Conservation (phyloP, 1,140 invertebrate genomes). For the Oreohelix idahoensis region DNA sequence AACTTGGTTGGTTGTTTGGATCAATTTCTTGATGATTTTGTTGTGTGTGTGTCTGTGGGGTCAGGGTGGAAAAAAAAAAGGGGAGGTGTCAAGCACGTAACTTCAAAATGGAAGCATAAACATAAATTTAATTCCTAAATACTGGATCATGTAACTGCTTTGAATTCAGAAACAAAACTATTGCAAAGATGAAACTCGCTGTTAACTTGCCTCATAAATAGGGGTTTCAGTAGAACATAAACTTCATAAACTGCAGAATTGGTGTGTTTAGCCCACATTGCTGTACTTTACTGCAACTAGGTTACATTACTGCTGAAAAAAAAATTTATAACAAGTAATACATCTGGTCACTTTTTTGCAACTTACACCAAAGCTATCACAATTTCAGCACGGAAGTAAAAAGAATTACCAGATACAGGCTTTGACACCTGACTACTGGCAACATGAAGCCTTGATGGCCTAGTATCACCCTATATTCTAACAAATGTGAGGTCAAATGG, state of each 20-base stretch:
- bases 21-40: too few species aligned
- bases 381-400: conserved; percentile 9
- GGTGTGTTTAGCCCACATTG: neutral
- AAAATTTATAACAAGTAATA: neutral
- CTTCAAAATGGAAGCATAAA: too few species aligned
- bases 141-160: too few species aligned
- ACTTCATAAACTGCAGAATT: neutral
- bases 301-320: neutral
- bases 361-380: neutral
- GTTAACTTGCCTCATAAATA: too few species aligned
- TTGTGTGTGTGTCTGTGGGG: too few species aligned
- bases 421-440: neutral
- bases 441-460: neutral
- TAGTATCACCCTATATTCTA: neutral
- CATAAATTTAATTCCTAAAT: too few species aligned
- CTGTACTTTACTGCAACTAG: neutral
- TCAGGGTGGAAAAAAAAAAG: too few species aligned
- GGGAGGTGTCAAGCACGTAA: too few species aligned
- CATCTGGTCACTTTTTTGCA: neutral
- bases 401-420: neutral
- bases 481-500: conserved; percentile 2
- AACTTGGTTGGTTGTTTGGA: too few species aligned
- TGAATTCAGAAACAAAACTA: too few species aligned
- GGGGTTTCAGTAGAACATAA: neutral
- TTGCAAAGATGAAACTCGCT: too few species aligned